phyloP scores from a whole-genome alignment of 1,140 invertebrate species.

The Monochamus saltuarius region DNA sequence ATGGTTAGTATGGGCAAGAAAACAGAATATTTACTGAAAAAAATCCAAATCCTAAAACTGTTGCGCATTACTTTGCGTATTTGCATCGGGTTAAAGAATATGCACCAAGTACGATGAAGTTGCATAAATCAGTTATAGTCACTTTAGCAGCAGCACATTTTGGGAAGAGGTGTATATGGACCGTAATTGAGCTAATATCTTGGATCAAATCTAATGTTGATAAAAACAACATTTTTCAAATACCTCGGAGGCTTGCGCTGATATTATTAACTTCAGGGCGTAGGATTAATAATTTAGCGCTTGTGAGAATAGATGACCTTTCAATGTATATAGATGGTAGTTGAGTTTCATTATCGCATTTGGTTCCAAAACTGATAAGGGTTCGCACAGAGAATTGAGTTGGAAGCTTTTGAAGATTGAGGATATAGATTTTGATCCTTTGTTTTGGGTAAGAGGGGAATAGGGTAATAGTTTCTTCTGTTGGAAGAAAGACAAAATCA shows the following conservation, averaged over 20 bases:
- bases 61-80: slow-evolving; percentile 2
- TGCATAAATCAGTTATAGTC: slow-evolving; percentile 21
- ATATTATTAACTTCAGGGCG: slow-evolving; percentile 42
- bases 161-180: not conserved
- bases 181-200: not conserved
- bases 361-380: slow-evolving; percentile 39
- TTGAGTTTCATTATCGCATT: not conserved
- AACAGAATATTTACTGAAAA: too few relatives aligned
- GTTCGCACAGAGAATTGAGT: slow-evolving; percentile 39
- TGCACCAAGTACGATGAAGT: slow-evolving; percentile 8
- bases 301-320: too few relatives aligned
- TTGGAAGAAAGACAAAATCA: too few relatives aligned
- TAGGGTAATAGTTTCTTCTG: too few relatives aligned
- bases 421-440: not conserved
- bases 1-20: not conserved
- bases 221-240: slow-evolving; percentile 37
- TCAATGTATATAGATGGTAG: too few relatives aligned
- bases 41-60: not conserved
- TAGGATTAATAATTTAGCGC: slow-evolving; percentile 40
- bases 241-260: slow-evolving; percentile 32
- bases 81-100: slow-evolving; percentile 10
- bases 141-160: slow-evolving; percentile 14
- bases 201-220: slow-evolving; percentile 7
- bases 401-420: slow-evolving; percentile 32
- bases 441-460: too few relatives aligned